phyloP scores from a whole-genome alignment of 2,113 vertebrate species.

The Hydrolagus affinis region DNA sequence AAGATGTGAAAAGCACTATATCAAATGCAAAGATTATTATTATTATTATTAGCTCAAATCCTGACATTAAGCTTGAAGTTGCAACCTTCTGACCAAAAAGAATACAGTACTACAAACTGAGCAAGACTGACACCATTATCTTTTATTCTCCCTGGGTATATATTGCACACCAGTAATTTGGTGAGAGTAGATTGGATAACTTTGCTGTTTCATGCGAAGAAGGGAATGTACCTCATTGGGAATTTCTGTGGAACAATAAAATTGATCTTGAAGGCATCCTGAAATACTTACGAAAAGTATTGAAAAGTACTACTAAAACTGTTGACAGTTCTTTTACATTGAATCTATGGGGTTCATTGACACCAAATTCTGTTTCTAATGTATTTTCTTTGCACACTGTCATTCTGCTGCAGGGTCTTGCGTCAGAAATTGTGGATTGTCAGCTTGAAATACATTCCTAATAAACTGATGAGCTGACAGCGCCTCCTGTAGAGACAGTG shows the following conservation, averaged over 20 bases:
- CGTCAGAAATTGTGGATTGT: not conserved
- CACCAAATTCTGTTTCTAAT: not conserved
- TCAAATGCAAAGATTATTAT: too few species aligned
- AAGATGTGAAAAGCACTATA: too few species aligned
- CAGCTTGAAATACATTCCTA: not conserved
- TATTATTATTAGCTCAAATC: too few species aligned
- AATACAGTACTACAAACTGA: too few species aligned
- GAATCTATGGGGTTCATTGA: not conserved
- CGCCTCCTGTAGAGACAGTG: not conserved
- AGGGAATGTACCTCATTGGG: not conserved
- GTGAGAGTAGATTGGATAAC: too few species aligned
- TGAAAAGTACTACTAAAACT: not conserved
- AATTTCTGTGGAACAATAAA: not conserved
- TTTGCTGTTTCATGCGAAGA: not conserved
- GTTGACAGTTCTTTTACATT: not conserved
- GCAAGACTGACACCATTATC: too few species aligned
- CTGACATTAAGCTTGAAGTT: too few species aligned
- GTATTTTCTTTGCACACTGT: not conserved
- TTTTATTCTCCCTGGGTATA: too few species aligned
- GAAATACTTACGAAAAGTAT: not conserved
- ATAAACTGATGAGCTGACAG: not conserved
- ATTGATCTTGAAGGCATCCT: not conserved
- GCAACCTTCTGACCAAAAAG: too few species aligned
- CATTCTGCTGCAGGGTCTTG: conserved; percentile 3
- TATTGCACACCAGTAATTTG: too few species aligned